Evolutionary conservation across 2,113 vertebrate genomes (phyloP).

Genomic region (Erinaceus europaeus): DNA sequence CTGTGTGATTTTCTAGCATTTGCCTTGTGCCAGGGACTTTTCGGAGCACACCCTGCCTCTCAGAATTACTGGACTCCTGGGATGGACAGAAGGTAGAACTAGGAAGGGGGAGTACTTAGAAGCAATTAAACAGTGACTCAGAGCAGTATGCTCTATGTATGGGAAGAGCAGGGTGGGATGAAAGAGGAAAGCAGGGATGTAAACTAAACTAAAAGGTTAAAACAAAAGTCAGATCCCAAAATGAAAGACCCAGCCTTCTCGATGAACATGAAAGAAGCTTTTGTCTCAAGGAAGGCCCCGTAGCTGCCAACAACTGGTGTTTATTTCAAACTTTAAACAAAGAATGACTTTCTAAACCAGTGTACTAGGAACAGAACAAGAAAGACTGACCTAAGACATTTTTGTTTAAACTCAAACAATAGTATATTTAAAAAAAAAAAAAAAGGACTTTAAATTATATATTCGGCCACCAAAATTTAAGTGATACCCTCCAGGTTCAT

Average conservation of each 20-base stretch:
- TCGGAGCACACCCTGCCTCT: too few relatives aligned
- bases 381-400: background rate
- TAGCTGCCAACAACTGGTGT: background rate
- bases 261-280: background rate
- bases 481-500: background rate
- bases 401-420: background rate
- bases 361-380: background rate
- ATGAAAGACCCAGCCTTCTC: background rate
- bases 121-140: background rate
- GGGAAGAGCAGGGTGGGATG: background rate
- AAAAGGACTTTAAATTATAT: background rate
- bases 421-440: background rate
- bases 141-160: background rate
- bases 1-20: background rate
- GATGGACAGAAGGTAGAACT: too few relatives aligned
- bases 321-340: constrained; percentile 19
- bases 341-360: background rate
- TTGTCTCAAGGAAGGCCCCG: background rate
- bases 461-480: constrained; percentile 1
- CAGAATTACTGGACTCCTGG: too few relatives aligned
- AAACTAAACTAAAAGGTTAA: background rate
- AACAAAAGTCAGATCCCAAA: background rate
- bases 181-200: background rate
- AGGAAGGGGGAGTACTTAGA: background rate
- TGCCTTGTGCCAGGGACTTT: constrained; percentile 15